Conservation (phyloP, 37 sponge, comb jelly and placozoan genomes). For the Lycopodina hypogea region DNA sequence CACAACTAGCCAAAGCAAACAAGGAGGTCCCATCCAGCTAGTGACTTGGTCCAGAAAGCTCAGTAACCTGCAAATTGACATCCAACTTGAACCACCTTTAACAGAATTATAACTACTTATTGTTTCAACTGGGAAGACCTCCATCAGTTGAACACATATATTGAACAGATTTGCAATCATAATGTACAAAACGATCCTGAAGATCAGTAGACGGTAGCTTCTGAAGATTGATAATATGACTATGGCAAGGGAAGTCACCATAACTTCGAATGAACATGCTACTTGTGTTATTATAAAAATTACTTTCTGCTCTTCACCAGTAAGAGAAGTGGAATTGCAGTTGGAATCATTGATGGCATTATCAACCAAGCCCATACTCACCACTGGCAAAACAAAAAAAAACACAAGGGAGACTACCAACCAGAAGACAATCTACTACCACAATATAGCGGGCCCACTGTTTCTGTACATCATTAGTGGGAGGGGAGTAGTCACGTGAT, state of each 20-base stretch:
- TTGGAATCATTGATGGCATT: too few species aligned
- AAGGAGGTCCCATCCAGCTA: neutral
- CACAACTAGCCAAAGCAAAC: neutral
- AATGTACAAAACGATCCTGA: neutral
- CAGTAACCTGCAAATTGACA: neutral
- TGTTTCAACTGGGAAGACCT: neutral
- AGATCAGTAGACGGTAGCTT: neutral
- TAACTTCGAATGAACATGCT: neutral
- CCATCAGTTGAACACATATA: neutral
- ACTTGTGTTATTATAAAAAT: neutral
- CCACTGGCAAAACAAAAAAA: too few species aligned
- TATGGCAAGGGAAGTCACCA: neutral
- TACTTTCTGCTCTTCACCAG: too few species aligned
- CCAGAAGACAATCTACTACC: too few species aligned
- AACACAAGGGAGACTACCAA: too few species aligned
- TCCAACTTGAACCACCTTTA: too few species aligned
- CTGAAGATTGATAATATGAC: neutral
- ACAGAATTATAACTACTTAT: neutral
- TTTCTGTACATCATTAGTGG: too few species aligned
- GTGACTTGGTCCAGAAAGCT: slow-evolving; percentile 1
- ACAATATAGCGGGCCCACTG: too few species aligned
- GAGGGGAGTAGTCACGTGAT: too few species aligned
- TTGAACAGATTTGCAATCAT: neutral
- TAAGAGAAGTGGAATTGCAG: too few species aligned
- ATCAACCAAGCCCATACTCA: too few species aligned